Evolutionary conservation across 92 coral and sea anemone genomes (phyloP).

Genomic region (Muricea muricata): DNA sequence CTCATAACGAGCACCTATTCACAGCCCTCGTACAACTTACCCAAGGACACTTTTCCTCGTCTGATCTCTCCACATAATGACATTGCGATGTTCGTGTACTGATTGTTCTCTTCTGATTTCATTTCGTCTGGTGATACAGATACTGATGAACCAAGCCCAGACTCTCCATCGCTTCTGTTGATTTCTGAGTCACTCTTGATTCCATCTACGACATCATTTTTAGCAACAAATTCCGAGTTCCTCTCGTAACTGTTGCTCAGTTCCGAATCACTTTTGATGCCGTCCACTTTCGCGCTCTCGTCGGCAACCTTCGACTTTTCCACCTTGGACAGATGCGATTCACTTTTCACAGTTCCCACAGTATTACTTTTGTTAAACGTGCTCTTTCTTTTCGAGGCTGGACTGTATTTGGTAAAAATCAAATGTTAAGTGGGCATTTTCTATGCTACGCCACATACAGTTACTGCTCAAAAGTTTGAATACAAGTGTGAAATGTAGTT

Average conservation of each 20-base stretch:
- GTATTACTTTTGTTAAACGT: not conserved
- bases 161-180: conserved; percentile 35
- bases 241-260: conserved; percentile 25
- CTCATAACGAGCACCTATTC: no score
- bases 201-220: conserved; percentile 40
- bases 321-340: not conserved
- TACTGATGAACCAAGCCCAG: conserved; percentile 13
- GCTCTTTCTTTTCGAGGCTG: not conserved
- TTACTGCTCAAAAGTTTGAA: no score
- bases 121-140: conserved; percentile 22
- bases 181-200: conserved; percentile 34
- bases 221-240: not conserved
- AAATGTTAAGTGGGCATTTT: no score
- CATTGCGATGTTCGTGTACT: conserved; percentile 78
- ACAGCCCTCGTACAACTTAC: conserved; percentile 32
- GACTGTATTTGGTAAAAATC: not conserved
- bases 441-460: no score
- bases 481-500: no score
- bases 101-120: conserved; percentile 48
- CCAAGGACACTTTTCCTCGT: conserved; percentile 90
- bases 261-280: conserved; percentile 42
- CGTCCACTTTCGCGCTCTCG: conserved; percentile 71
- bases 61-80: conserved; percentile 90
- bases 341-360: not conserved
- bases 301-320: conserved; percentile 63